phyloP scores from a whole-genome alignment of 2,113 vertebrate genomes.

The Taurulus bubalis region DNA sequence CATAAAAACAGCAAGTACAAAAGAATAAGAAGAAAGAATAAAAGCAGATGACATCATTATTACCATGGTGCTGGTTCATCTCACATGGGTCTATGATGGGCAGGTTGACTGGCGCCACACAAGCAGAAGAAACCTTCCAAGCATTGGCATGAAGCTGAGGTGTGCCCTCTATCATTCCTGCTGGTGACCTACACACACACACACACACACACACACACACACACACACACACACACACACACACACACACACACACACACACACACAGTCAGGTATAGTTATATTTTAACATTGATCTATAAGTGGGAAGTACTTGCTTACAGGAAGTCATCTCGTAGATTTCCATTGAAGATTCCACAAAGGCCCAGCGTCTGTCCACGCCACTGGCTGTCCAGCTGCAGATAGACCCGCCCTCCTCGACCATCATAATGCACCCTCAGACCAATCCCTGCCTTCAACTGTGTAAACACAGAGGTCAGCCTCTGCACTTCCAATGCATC shows the following conservation, averaged over 20 bases:
- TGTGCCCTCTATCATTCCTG: constrained; percentile 98
- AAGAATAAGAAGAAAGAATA: neutral
- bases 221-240: constrained; percentile 21
- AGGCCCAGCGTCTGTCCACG: constrained; percentile 91
- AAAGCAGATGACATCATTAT: neutral
- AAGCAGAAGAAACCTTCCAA: constrained; percentile 96
- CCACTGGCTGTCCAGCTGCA: constrained; percentile 91
- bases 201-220: constrained; percentile 18
- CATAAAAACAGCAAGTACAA: neutral
- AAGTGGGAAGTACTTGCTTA: constrained; percentile 75
- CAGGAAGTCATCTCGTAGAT: constrained; percentile 98
- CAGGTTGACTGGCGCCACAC: constrained; percentile 91
- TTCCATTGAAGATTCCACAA: constrained; percentile 97
- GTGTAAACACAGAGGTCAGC: constrained; percentile 92
- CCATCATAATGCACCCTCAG: constrained; percentile 91
- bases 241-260: constrained; percentile 24
- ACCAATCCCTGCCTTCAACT: constrained; percentile 91
- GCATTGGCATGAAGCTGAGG: constrained; percentile 96
- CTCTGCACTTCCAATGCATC: constrained; percentile 89
- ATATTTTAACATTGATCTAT: neutral
- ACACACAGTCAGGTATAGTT: neutral
- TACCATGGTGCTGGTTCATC: constrained; percentile 94
- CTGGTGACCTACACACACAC: constrained; percentile 88
- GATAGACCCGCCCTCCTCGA: constrained; percentile 91
- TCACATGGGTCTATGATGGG: constrained; percentile 95